Evolutionary conservation across 2,888 invertebrate genomes (phyloP).

Genomic region (Cantharis flavilabris): DNA sequence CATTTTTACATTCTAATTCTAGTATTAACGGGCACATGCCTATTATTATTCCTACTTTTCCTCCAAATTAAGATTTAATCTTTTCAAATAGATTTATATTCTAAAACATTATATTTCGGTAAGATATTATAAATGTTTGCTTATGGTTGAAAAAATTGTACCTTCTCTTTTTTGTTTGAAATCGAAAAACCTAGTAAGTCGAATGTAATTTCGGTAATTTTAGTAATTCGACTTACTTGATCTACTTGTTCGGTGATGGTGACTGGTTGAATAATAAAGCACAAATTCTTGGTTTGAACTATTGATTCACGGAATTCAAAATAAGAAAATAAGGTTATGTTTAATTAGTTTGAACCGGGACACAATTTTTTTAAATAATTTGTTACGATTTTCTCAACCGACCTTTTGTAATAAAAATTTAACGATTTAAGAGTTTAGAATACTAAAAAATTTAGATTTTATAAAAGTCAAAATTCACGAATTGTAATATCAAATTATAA

Average conservation of each 20-base stretch:
- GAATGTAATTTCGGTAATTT: too few species aligned
- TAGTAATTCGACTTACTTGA: too few species aligned
- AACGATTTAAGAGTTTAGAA: neutral
- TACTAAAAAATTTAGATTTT: neutral
- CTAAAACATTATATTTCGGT: neutral
- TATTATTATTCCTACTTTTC: constrained; percentile 55
- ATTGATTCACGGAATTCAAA: too few species aligned
- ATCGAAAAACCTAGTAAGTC: neutral
- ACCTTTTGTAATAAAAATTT: neutral
- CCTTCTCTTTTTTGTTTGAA: neutral
- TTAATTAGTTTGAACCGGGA: too few species aligned
- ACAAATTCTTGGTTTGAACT: too few species aligned
- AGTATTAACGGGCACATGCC: constrained; percentile 54
- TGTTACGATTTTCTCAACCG: neutral
- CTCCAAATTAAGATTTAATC: constrained; percentile 46
- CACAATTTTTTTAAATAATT: too few species aligned
- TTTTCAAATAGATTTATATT: neutral
- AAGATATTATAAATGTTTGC: neutral
- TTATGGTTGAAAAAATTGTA: neutral
- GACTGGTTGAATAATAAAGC: too few species aligned
- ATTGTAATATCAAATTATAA: neutral
- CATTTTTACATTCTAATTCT: constrained; percentile 51
- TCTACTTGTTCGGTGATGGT: too few species aligned
- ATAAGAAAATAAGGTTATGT: too few species aligned
- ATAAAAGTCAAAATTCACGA: neutral